Evolutionary conservation across 2,113 vertebrate species (phyloP), one percentile per base, ranked within the genome.

Genomic region (Nanorana parkeri): DNA sequence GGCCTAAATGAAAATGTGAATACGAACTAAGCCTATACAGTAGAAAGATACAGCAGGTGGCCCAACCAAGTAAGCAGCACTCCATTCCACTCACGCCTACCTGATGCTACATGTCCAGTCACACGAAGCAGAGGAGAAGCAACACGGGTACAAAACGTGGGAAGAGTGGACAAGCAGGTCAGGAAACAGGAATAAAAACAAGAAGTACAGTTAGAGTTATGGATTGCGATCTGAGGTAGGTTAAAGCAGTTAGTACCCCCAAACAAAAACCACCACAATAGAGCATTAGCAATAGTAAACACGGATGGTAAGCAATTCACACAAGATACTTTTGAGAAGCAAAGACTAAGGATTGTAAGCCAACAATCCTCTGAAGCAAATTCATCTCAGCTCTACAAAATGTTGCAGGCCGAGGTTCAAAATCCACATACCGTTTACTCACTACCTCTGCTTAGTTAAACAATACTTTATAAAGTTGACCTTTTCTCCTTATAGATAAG

Each of bases 31-130:
- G 29, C 67, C 41, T 47, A 47, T 47, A n/a, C 13, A 51, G 20
- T 2, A 55, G 24, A 23, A 16, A 29, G 15, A 16, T 56, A 10
- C 16, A 36, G 11, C 54, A 17, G 29, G 10, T 2, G 8, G 29
- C 24, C 8, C 29, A 36, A 64, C 3, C 4, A 54, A 16, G 24
- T 19, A 52, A 77, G 20, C 75, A 67, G 23, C 21, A 67, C 54
- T 32, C 23, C 56, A 69, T 29, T 69, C 26, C 61, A 58, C 20
- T 56, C 61, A 47, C 61, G 89, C 91, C 88, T 93, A 93, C 92
- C 92, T 93, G 92, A 80, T 93, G 92, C 92, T 93, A 92, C 5
- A 52, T 75, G 72, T 92, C 89, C 90, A 85, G 83, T 84, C 88
- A 89, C 78, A 90, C 6, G 76, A 68, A 82, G 86, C 74, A 88